These are phyloP conservation scores for Pseudomyrmex dendroicus DNA, from an alignment of 1,140 invertebrate species.

Conservation along the genomic window DNA sequence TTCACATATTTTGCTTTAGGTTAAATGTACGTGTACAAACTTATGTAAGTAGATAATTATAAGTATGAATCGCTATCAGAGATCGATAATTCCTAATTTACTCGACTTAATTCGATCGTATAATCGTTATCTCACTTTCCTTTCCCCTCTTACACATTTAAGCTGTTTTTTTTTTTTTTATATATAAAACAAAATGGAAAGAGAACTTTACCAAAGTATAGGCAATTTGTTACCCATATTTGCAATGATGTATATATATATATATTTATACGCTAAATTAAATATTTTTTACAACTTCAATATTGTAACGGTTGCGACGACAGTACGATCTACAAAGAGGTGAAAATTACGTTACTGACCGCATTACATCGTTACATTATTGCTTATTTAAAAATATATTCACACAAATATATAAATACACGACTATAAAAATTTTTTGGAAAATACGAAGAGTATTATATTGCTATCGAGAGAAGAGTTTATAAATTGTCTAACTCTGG, in stretches of 20 bases:
- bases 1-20: slow-evolving; percentile 15
- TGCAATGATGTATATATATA: slow-evolving; percentile 6
- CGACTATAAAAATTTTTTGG: slow-evolving; percentile 44
- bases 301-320: slow-evolving; percentile 31
- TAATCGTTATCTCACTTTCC: slow-evolving; percentile 44
- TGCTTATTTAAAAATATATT: slow-evolving; percentile 58
- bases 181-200: not conserved
- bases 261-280: slow-evolving; percentile 15
- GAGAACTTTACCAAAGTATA: not conserved
- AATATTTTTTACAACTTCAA: slow-evolving; percentile 43
- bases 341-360: slow-evolving; percentile 42
- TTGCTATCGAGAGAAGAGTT: slow-evolving; percentile 40
- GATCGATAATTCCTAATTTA: slow-evolving; percentile 15
- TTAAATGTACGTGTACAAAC: slow-evolving; percentile 37
- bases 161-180: slow-evolving; percentile 8
- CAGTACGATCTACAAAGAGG: slow-evolving; percentile 31
- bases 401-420: slow-evolving; percentile 51
- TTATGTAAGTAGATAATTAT: slow-evolving; percentile 31
- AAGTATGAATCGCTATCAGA: slow-evolving; percentile 44
- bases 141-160: slow-evolving; percentile 27
- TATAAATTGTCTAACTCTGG: slow-evolving; percentile 12
- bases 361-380: slow-evolving; percentile 50
- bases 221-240: not conserved
- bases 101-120: slow-evolving; percentile 5
- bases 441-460: slow-evolving; percentile 51